Conservation (phyloP, 2,797 vertebrate species). For the Sebastiscus albofasciatus region DNA sequence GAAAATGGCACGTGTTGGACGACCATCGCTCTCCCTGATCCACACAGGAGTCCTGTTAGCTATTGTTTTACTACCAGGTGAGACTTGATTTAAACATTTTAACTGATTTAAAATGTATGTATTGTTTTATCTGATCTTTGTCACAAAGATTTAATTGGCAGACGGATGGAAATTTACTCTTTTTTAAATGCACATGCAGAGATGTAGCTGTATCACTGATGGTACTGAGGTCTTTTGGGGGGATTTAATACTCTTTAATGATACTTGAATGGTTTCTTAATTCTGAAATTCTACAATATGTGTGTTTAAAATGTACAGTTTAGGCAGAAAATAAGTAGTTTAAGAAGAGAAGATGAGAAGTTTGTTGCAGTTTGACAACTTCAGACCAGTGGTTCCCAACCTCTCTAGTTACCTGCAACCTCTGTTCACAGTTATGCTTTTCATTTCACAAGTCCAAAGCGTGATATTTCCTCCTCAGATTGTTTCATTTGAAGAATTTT, state of each 20-base stretch:
- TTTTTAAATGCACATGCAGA: not conserved
- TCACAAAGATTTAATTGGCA: not conserved
- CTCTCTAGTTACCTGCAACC: not conserved
- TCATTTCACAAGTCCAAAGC: not conserved
- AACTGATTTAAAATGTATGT: not conserved
- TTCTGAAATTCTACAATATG: not conserved
- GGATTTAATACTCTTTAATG: not conserved
- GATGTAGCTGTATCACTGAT: not conserved
- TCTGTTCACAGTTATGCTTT: not conserved
- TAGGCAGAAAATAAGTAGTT: not conserved
- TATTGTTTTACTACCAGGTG: slow-evolving; percentile 82
- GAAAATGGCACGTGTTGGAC: slow-evolving; percentile 74
- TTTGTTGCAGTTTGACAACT: not conserved
- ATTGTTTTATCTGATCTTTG: not conserved
- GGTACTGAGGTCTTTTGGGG: not conserved
- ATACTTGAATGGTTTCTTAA: not conserved
- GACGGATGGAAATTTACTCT: not conserved
- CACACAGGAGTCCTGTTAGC: slow-evolving; percentile 76
- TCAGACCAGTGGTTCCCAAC: not conserved
- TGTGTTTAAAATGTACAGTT: not conserved
- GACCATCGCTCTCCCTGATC: slow-evolving; percentile 61
- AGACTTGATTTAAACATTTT: slow-evolving; percentile 15
- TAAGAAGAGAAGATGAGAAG: not conserved
- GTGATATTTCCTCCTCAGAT: not conserved
- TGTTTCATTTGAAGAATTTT: not conserved